Evolutionary conservation across 35 echinoderm and acorn worm genomes (phyloP).

Genomic region (Apostichopus parvimensis): DNA sequence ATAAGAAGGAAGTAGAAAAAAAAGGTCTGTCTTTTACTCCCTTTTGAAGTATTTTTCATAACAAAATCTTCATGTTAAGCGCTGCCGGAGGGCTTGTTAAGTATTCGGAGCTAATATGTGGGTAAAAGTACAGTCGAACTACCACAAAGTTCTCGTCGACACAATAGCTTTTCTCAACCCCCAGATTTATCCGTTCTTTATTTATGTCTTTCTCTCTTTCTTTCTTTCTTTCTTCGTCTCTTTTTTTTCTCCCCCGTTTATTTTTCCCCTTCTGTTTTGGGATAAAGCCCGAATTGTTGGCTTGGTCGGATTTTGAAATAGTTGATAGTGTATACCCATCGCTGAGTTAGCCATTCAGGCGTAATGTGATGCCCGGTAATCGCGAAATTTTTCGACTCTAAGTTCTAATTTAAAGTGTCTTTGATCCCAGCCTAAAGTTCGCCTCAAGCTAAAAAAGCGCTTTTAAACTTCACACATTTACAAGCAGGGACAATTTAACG

Average conservation of each 20-base stretch:
- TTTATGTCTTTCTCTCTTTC: too few relatives aligned
- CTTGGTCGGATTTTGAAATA: constrained; percentile 18
- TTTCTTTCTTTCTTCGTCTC: too few relatives aligned
- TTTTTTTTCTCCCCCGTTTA: neutral
- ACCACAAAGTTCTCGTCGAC: constrained; percentile 39
- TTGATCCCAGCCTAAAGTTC: constrained; percentile 37
- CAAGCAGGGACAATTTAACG: constrained; percentile 59
- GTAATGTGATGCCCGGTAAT: constrained; percentile 40
- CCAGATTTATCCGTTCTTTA: constrained; percentile 1
- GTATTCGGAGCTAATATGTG: constrained; percentile 49
- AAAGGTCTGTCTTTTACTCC: constrained; percentile 14
- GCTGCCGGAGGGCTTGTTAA: constrained; percentile 30
- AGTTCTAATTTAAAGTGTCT: constrained; percentile 54
- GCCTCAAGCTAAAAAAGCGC: constrained; percentile 53
- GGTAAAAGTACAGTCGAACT: constrained; percentile 56
- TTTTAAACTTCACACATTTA: constrained; percentile 57
- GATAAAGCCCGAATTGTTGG: constrained; percentile 36
- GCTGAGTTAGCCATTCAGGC: constrained; percentile 26
- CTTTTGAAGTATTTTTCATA: constrained; percentile 16
- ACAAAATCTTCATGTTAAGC: constrained; percentile 52
- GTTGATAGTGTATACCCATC: constrained; percentile 47
- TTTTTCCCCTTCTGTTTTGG: constrained; percentile 6
- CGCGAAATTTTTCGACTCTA: constrained; percentile 18
- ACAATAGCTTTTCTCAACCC: constrained; percentile 49
- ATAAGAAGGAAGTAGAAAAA: neutral